Evolutionary conservation across 2,888 invertebrate species (phyloP), one percentile per base, ranked within the genome.

Genomic region (Nephrotoma flavescens): DNA sequence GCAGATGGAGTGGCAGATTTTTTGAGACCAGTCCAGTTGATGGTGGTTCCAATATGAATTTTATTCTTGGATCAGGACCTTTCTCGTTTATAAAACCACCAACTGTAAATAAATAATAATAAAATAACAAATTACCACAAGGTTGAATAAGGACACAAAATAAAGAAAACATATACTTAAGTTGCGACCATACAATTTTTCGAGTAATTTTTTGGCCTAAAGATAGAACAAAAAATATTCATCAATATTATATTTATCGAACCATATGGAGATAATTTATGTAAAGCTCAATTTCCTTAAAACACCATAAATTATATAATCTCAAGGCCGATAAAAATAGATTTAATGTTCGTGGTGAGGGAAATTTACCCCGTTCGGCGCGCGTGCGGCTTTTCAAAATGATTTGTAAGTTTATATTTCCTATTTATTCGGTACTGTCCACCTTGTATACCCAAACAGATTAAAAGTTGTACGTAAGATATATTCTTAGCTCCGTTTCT

Each of bases 61-160:
- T 41, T 86, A 86, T 52, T 15, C 86, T 52, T 44, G 86, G 86
- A 52, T 86, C 86, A 57, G 86, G 86, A 86, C 86, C 86, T 15
- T 57, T 41, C 42, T 57, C 57, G 19, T 86, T 86, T 41, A 86
- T n/a, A 71, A 71, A 71, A 71, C 71, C 31, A 86, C 12, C 19
- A 42, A 15, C 84, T 84, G 84, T 15, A 84, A 84, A 42, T 84
- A 84, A 42, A 42, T 9, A 19, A 42, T 42, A 84, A 42, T 15
- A 42, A 84, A 84, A 42, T 41, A 41, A 31, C 31, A 31, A 83
- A 83, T 83, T 83, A 84, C 5, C n/a, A 42, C 5, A 11, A 83
- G 6, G 4, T 41, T 52, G 15, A 15, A 15, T 15, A 52, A 4
- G n/a, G 6, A 52, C 6, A 11, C 44, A 44, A 44, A 31, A 11